Base-by-base conservation (phyloP, 64 coral and sea anemone species). In the Catalaphyllia jardinei region DNA sequence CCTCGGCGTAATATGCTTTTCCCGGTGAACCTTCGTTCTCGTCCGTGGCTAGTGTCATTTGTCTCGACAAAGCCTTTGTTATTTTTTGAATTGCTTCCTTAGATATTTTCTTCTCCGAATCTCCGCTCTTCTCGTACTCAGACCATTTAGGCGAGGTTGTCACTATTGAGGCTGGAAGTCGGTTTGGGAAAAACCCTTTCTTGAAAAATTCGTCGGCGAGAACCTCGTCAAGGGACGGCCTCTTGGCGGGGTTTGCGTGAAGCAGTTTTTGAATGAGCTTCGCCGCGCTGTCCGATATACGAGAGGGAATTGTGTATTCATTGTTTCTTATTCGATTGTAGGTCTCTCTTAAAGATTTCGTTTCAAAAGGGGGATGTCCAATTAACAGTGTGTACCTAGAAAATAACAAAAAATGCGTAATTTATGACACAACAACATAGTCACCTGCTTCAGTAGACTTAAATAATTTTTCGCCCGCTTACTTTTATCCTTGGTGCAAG, bases 291-390 rank as follows among this genome's bases (percentile, higher is more conserved):
- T 85, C 75, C 19, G 97, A 99, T n/a, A 99, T 90, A 85, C 97
- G 57, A 5, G 93, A 86, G 7, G 97, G 97, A 73, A 99, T 99
- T 20, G 63, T 88, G 55, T 95, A 99, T 39, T 95, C 93, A 51
- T 99, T 99, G 29, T 86, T 78, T 35, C 94, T 88, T 79, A 99
- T 99, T 74, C 97, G 73, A 31, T 84, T 89, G 57, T 99, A 99
- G 0, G 97, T 99, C 74, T 99, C 97, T 52, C 91, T 77, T 16
- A 99, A 71, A 15, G 97, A 93, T 38, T 88, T 95, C 14, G 97
- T 99, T 72, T 99, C 97, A 75, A 99, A 99, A 6, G 97, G 97
- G 13, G 97, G 97, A 62, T 92, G 91, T 17, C 97, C 97, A 31
- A 93, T 92, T 25, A 99, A 76, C 13, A 99, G 74, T 10, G 97